Conservation (phyloP, 2,797 vertebrate species). For the Artibeus lituratus region DNA sequence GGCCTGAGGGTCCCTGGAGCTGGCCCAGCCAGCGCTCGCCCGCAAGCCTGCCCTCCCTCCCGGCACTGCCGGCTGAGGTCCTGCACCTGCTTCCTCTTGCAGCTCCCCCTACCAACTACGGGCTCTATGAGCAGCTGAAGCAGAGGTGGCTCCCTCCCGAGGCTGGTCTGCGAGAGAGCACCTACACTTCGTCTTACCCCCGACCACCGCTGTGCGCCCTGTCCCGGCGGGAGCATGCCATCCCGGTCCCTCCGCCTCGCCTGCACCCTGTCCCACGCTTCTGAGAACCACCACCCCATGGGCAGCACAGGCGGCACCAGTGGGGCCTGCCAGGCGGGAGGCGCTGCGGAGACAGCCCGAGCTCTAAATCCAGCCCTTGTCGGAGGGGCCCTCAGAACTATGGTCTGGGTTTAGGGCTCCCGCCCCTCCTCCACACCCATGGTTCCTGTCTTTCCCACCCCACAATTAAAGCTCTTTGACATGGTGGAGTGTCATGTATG, state of each 20-base stretch:
- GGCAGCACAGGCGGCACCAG: neutral
- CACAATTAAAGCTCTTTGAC: slow-evolving; percentile 42
- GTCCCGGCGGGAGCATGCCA: slow-evolving; percentile 21
- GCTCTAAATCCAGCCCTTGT: accelerated
- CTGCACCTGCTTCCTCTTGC: slow-evolving; percentile 32
- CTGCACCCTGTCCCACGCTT: slow-evolving; percentile 31
- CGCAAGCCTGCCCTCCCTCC: neutral
- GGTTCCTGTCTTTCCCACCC: neutral
- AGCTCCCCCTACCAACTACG: slow-evolving; percentile 86
- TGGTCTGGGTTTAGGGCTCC: neutral
- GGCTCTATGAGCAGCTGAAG: slow-evolving; percentile 77
- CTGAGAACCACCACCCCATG: neutral
- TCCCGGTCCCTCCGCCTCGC: slow-evolving; percentile 11
- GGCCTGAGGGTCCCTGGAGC: too few relatives aligned
- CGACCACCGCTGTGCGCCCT: slow-evolving; percentile 73
- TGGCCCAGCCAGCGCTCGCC: neutral
- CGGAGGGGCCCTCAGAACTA: neutral
- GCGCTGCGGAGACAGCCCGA: neutral
- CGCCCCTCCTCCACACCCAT: neutral
- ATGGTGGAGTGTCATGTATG: accelerated
- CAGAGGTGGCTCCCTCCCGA: slow-evolving; percentile 64
- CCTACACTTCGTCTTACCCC: slow-evolving; percentile 82
- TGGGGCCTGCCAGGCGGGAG: neutral
- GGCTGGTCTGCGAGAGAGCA: slow-evolving; percentile 64
- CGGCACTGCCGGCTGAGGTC: neutral